These are phyloP conservation scores for Pandemis corylana DNA, from an alignment of 2,888 invertebrate genomes.

Conservation along the genomic window DNA sequence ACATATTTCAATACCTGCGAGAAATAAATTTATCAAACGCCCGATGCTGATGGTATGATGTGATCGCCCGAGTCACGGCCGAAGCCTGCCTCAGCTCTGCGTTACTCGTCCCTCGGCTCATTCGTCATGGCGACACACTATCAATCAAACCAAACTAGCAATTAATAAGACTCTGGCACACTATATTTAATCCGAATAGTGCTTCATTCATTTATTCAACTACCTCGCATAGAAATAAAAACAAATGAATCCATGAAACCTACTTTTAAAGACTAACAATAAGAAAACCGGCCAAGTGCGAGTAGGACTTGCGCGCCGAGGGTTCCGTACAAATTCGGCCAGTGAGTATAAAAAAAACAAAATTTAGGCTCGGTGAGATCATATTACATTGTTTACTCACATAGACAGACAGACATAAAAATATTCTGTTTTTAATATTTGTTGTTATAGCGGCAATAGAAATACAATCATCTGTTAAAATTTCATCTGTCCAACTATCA, in stretches of 20 bases:
- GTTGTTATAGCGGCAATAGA: no score
- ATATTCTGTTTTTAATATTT: no score
- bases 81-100: conserved; percentile 16
- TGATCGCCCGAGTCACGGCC: conserved; percentile 1
- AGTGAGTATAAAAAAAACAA: no score
- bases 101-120: conserved; percentile 47
- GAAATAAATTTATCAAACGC: conserved; percentile 54
- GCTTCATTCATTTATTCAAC: not conserved
- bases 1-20: conserved; percentile 53
- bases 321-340: no score
- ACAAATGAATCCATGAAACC: not conserved
- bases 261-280: no score
- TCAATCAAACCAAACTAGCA: conserved; percentile 44
- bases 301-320: no score
- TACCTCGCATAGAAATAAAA: not conserved
- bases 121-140: conserved; percentile 53
- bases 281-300: no score
- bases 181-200: conserved; percentile 11
- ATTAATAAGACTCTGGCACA: conserved; percentile 36
- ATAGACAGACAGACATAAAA: no score
- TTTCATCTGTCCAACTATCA: no score
- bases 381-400: no score
- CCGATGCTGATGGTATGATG: conserved; percentile 1
- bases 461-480: no score
- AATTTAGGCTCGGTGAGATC: no score